Conservation (phyloP, 2,113 vertebrate species). For the Plectropomus leopardus region DNA sequence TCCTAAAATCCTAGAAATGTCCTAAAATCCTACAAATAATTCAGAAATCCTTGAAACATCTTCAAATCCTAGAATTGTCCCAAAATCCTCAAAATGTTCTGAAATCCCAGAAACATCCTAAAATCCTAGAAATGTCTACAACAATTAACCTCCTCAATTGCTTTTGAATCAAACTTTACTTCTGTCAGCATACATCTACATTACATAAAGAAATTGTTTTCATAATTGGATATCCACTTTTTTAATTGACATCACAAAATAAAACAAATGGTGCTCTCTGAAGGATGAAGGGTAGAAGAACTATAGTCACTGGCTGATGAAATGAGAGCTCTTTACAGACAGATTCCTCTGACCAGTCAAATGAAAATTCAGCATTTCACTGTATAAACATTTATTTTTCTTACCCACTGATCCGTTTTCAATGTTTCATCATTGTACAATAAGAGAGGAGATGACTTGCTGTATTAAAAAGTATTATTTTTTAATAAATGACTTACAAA, state of each 20-base stretch:
- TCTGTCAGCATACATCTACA: not conserved
- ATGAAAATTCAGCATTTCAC: not conserved
- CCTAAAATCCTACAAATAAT: too few relatives aligned
- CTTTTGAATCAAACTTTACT: not conserved
- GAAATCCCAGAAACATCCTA: too few relatives aligned
- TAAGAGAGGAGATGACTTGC: not conserved
- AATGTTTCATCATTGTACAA: not conserved
- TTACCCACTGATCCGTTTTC: not conserved
- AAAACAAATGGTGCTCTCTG: slow-evolving; percentile 9
- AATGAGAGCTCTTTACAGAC: not conserved
- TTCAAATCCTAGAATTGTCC: too few relatives aligned
- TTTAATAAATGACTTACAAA: not conserved
- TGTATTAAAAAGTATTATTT: not conserved
- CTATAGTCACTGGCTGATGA: not conserved
- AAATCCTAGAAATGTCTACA: too few relatives aligned
- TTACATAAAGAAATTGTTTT: not conserved
- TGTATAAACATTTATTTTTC: not conserved
- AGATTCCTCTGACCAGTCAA: not conserved
- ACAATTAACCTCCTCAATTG: not conserved
- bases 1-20: too few relatives aligned
- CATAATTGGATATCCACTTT: not conserved
- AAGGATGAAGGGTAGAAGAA: slow-evolving; percentile 6
- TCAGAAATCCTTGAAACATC: too few relatives aligned
- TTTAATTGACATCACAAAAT: slow-evolving; percentile 7
- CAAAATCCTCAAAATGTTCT: too few relatives aligned